Conservation (phyloP, 2,113 vertebrate species). For the Oncorhynchus nerka region DNA sequence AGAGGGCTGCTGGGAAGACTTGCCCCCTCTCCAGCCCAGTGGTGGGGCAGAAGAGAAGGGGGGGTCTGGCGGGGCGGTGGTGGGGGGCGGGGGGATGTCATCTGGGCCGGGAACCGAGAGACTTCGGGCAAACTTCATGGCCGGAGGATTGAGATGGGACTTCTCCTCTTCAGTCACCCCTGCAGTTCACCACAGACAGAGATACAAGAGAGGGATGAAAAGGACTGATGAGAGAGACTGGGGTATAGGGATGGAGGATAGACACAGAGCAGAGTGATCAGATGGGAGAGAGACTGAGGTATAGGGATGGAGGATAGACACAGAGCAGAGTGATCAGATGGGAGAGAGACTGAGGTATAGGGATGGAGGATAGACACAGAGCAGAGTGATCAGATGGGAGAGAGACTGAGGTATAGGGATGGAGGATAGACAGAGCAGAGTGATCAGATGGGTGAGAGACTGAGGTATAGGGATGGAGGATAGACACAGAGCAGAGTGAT, state of each 20-base stretch:
- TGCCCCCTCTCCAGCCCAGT: slow-evolving; percentile 71
- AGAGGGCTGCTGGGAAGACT: slow-evolving; percentile 75
- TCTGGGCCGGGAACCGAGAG: slow-evolving; percentile 89
- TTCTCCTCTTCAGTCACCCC: slow-evolving; percentile 85
- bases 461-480: too few species aligned
- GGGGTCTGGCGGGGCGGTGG: slow-evolving; percentile 86
- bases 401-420: too few species aligned
- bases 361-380: too few species aligned
- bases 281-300: neutral
- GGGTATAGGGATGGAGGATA: neutral
- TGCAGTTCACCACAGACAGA: slow-evolving; percentile 41
- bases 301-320: too few species aligned
- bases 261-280: neutral
- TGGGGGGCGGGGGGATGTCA: slow-evolving; percentile 91
- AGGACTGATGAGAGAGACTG: neutral
- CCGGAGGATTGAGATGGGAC: slow-evolving; percentile 83
- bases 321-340: neutral
- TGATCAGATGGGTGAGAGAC: too few species aligned
- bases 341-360: neutral
- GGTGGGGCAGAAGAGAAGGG: slow-evolving; percentile 84
- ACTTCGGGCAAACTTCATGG: slow-evolving; percentile 88
- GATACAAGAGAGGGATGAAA: neutral
- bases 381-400: too few species aligned
- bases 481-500: too few species aligned
- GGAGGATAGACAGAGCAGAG: too few species aligned